Evolutionary conservation across 2,797 vertebrate species (phyloP), one percentile per base, ranked within the genome.

Genomic region (Mastacembelus armatus): DNA sequence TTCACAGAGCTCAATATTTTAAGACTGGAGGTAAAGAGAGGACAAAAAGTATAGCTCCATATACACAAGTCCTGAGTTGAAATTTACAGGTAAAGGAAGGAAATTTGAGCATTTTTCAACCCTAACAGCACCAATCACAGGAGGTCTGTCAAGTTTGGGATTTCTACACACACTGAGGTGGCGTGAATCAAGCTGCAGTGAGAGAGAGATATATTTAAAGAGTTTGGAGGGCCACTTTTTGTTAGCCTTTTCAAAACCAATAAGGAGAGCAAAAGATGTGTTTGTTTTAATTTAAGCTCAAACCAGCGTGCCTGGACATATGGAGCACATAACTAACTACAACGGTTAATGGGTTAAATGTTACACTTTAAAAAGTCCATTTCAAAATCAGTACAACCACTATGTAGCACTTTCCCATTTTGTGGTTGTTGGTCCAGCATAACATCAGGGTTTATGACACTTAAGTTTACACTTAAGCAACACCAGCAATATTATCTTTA

Each of bases 51-150:
- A 19, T 19, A 48, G n/a, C 62, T 54, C 30, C 26, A 57, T 58
- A 14, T 58, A 30, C 59, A 10, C 24, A 52, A 52, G 39, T 42
- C 14, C 15, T 30, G 0, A 51, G 19, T 26, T 75, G 57, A 60
- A 74, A 81, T 66, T 60, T 22, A 69, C 33, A 36, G 36, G 27
- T 51, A 43, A 33, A 24, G 10, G 16, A 50, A 36, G 58, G 16
- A 18, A 14, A 57, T 18, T 18, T 10, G 12, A 42, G 15, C 5
- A 30, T 39, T 42, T 10, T 45, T 15, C 19, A 33, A 35, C 36
- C 38, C 3, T 36, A 7, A 36, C 2, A 36, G 16, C 47, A 42
- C 26, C 22, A 42, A 7, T n/a, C 44, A 19, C 19, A 57, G 33
- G 44, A 39, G 51, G 52, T 26, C 32, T 27, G 40, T 33, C 38